Conservation (phyloP, 2,113 vertebrate species). For the Sylvia atricapilla region DNA sequence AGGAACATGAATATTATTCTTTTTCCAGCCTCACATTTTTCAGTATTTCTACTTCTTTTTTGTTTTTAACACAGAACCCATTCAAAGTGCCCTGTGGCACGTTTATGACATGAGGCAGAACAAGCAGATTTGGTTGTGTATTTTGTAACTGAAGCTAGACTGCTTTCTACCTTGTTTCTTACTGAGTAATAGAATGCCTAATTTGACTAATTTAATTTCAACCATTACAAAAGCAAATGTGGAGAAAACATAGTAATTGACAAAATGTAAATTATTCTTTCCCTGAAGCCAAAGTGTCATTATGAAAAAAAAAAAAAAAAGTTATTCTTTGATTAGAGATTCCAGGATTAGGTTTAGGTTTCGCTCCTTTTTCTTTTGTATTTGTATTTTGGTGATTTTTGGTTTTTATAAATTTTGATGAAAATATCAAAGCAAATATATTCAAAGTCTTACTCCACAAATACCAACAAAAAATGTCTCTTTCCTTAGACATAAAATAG, state of each 20-base stretch:
- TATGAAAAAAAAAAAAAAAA: background rate
- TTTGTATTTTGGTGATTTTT: background rate
- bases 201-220: slow-evolving; percentile 44
- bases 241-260: background rate
- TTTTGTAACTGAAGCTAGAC: slow-evolving; percentile 35
- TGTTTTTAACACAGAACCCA: background rate
- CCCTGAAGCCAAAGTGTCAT: slow-evolving; percentile 7
- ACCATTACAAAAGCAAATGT: slow-evolving; percentile 3
- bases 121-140: slow-evolving; percentile 10
- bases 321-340: slow-evolving; percentile 19
- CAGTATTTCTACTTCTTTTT: background rate
- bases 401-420: background rate
- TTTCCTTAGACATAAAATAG: background rate
- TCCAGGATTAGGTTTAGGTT: background rate
- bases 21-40: background rate
- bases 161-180: background rate
- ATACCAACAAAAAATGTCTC: background rate
- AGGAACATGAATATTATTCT: background rate
- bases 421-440: background rate
- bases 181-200: slow-evolving; percentile 9
- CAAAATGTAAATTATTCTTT: slow-evolving; percentile 38
- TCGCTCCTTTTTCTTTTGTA: background rate
- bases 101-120: background rate
- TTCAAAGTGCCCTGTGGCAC: background rate
- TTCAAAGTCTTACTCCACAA: background rate